Percentiles rank a stretch among this genome's conserved stretches.
phyloP scores from a whole-genome alignment of 2,113 vertebrate genomes.

The Speoplatyrhinus poulsoni region DNA sequence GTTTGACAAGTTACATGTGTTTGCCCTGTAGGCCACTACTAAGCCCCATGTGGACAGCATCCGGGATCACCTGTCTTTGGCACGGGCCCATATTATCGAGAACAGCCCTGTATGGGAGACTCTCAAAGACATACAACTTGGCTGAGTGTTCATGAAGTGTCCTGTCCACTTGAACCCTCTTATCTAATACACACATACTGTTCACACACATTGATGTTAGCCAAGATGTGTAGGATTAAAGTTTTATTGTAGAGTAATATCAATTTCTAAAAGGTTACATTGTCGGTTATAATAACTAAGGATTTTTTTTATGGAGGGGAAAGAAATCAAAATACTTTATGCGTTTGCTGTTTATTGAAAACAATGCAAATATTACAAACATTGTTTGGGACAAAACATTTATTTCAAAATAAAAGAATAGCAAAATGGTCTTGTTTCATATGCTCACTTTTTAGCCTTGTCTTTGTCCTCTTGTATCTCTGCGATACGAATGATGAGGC shows the following conservation, averaged over 20 bases:
- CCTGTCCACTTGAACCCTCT: neutral
- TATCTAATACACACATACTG: slow-evolving; percentile 1
- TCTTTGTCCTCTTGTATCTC: slow-evolving; percentile 86
- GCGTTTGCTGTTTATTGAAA: neutral
- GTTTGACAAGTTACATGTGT: neutral
- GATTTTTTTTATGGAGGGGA: no score
- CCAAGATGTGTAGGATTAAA: no score
- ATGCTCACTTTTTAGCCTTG: slow-evolving; percentile 43
- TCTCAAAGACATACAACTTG: slow-evolving; percentile 72
- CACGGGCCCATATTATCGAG: slow-evolving; percentile 81
- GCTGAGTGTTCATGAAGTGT: neutral
- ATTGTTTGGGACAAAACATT: no score
- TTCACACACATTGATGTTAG: neutral
- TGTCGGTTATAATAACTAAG: neutral
- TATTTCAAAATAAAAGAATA: no score
- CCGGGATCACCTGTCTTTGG: slow-evolving; percentile 77
- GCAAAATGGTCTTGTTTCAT: neutral
- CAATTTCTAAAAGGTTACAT: neutral
- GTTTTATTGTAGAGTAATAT: no score
- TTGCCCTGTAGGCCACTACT: slow-evolving; percentile 78
- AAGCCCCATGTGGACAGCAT: slow-evolving; percentile 80
- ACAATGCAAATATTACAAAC: slow-evolving; percentile 4
- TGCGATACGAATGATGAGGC: slow-evolving; percentile 88
- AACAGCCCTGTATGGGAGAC: slow-evolving; percentile 85
- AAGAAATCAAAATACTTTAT: neutral